Evolutionary conservation across 2,113 vertebrate species (phyloP), one percentile per base, ranked within the genome.

Genomic region (Forbesichthys papilliferus): DNA sequence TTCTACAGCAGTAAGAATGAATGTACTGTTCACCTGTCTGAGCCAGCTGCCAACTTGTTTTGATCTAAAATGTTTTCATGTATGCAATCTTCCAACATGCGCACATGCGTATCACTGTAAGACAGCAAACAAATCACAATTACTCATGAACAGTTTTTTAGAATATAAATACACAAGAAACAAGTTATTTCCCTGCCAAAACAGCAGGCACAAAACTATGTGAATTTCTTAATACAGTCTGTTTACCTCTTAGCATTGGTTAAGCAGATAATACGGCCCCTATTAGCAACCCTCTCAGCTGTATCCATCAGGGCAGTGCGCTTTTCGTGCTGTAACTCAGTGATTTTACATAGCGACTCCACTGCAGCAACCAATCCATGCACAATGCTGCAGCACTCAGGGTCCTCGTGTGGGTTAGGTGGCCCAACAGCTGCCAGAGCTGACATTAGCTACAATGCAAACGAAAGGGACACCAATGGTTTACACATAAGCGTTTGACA

Each of bases 41-140:
- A 99, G 68, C 96, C 95, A 34, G 96, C 96, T 49, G 98, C 98
- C 84, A 98, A 89, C 47, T 98, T 98, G 89, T 99, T 99, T 62
- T 99, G 96, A 2, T 99, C 97, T 42, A 95, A 92, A 83, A 99
- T 98, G 1, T 97, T 98, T 86, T 99, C 98, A 57, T 96, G 95
- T 66, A 99, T 97, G 85, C 93, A 98, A 57, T 99, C 98, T 86
- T 99, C 98, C 83, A 99, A 91, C 97, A 99, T 98, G 66, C 97
- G 94, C 51, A 99, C 97, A 0, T 99, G 96, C 78, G 96, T 99
- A 75, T 99, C 96, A 86, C 98, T 99, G 76, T 4, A 77, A 66
- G 16, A 51, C 51, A 47, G 68, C 61, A 58, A 65, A 70, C 77
- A 73, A 20, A 61, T 3, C 27, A 27, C 27, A 27, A 27, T 27